Evolutionary conservation across 2,113 vertebrate species (phyloP).

Genomic region (Platysteira castanea): DNA sequence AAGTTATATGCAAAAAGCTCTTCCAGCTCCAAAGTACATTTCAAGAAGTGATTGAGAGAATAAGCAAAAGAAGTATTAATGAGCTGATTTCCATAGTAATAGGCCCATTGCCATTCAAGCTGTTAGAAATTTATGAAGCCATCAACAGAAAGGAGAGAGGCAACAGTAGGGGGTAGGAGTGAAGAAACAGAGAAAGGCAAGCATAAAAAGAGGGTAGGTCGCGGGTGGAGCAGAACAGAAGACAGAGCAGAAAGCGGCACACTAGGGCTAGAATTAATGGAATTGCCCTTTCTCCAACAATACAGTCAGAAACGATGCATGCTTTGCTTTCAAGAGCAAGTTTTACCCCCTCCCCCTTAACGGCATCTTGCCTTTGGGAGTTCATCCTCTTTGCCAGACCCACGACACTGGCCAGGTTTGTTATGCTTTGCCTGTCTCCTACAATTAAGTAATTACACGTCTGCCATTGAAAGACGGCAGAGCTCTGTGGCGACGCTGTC

Average conservation of each 20-base stretch:
- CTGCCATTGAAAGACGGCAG: constrained; percentile 9
- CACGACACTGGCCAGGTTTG: constrained; percentile 4
- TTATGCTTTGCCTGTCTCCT: constrained; percentile 48
- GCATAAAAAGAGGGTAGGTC: constrained; percentile 17
- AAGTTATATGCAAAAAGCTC: background rate
- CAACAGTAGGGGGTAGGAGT: background rate
- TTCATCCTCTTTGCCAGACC: background rate
- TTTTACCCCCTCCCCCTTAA: background rate
- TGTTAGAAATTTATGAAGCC: constrained; percentile 56
- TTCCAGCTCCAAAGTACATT: background rate
- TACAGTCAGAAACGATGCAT: background rate
- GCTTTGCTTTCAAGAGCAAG: background rate
- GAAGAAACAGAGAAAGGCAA: constrained; percentile 3
- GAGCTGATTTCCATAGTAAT: constrained; percentile 53
- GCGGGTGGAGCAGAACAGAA: background rate
- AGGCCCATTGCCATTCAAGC: background rate
- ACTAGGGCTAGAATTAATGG: background rate
- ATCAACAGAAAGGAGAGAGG: constrained; percentile 11
- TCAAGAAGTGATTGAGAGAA: background rate
- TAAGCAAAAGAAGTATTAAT: constrained; percentile 38
- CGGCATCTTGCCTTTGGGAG: background rate
- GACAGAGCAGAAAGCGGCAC: background rate
- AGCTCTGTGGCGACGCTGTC: background rate
- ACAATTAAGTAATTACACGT: constrained; percentile 52
- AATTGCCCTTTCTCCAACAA: constrained; percentile 8